Evolutionary conservation across 2,797 vertebrate genomes (phyloP).

Genomic region (Myripristis murdjan): DNA sequence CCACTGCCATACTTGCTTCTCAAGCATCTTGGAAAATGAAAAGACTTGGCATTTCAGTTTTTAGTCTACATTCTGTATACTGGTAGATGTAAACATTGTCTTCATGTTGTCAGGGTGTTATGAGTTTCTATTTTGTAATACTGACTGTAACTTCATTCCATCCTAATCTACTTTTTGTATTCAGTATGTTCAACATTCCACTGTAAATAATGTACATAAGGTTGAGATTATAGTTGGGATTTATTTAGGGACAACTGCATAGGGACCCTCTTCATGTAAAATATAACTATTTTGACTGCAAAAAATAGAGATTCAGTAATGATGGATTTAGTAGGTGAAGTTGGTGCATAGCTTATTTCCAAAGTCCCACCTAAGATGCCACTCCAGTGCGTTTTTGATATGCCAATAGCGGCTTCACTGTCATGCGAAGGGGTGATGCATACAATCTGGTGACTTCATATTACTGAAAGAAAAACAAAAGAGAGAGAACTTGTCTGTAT

Average conservation of each 20-base stretch:
- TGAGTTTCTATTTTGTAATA: constrained; percentile 78
- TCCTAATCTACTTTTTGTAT: constrained; percentile 82
- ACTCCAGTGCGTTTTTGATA: constrained; percentile 75
- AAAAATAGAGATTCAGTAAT: constrained; percentile 63
- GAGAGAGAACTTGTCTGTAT: constrained; percentile 79
- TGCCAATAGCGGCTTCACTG: constrained; percentile 76
- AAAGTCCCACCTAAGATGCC: constrained; percentile 72
- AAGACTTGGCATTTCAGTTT: background rate
- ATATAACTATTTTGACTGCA: constrained; percentile 78
- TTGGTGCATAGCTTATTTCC: constrained; percentile 76
- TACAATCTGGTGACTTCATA: constrained; percentile 73
- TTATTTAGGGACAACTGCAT: constrained; percentile 74
- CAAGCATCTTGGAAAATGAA: constrained; percentile 13
- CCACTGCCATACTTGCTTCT: constrained; percentile 75
- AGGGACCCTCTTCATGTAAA: constrained; percentile 72
- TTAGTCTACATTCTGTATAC: constrained; percentile 51
- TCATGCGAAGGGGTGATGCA: constrained; percentile 68
- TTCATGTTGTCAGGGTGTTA: constrained; percentile 70
- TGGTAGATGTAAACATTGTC: constrained; percentile 74
- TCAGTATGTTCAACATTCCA: constrained; percentile 83
- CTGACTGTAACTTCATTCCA: constrained; percentile 81
- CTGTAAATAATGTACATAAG: constrained; percentile 88
- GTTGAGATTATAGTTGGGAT: constrained; percentile 80
- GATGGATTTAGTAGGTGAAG: constrained; percentile 67
- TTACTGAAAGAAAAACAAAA: constrained; percentile 76